Evolutionary conservation across 1,140 invertebrate species (phyloP), one percentile per base, ranked within the genome.

Genomic region (Trachelipus rathkii): DNA sequence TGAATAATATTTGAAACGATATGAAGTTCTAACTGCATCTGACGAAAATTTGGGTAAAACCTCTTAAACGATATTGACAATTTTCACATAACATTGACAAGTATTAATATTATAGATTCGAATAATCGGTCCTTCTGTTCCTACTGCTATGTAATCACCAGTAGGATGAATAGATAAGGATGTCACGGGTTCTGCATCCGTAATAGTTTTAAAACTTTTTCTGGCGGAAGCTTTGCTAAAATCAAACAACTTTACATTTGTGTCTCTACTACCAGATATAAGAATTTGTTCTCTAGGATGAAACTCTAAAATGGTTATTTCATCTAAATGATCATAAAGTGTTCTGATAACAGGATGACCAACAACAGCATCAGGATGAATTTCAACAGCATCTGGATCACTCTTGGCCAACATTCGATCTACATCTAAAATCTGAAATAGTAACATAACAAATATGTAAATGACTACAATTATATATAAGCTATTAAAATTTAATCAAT

Each of bases 211-310:
- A 85, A 94, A 96, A 0, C 97, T 96, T 84, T 98, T 97, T 85
- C 99, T 99, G 0, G 97, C 96, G 3, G 96, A 97, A 0, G 96
- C 94, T 87, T 99, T 99, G 23, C 95, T 96, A 82, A 94, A 99
- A 84, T 99, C 97, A 86, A 99, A 99, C 21, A 99, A 88, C 84
- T 98, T 96, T 33, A 99, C 91, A 7, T 94, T 95, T 83, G 91
- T 94, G 85, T 99, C 97, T 73, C 91, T 89, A 60, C 95, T 96
- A 0, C 96, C 97, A 9, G 96, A 98, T 0, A 93, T 93, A 23
- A 99, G 87, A 82, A 99, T 92, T 78, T 95, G 93, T 82, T 95
- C 93, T 68, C 90, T 85, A 0, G 97, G 97, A 87, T 99, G 97
- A 87, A 99, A 99, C 82, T 97, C 95, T 21, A 99, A 85, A 82